These are phyloP conservation scores for Ochotona princeps DNA, from an alignment of 2,113 vertebrate species.

Conservation along the genomic window DNA sequence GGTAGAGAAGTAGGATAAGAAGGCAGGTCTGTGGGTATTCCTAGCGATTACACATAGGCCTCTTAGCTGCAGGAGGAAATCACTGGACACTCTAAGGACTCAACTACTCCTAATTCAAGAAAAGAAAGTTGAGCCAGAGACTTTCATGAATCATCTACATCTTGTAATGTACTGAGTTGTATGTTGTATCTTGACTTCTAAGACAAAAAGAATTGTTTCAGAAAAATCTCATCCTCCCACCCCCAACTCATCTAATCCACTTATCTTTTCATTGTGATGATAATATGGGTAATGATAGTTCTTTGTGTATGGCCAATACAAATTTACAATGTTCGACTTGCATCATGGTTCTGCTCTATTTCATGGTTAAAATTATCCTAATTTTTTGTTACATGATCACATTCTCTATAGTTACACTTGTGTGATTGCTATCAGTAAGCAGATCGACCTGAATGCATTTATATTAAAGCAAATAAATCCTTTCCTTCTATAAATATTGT, in stretches of 20 bases:
- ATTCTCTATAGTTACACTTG: background rate
- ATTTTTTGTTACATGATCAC: background rate
- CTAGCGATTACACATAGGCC: background rate
- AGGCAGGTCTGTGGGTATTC: background rate
- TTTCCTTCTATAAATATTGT: background rate
- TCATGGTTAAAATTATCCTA: background rate
- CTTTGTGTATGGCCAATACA: background rate
- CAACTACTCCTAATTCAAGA: background rate
- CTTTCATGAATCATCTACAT: background rate
- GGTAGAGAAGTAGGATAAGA: background rate
- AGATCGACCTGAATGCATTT: background rate
- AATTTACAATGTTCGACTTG: background rate
- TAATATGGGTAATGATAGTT: background rate
- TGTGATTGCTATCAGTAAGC: background rate
- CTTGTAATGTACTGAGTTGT: background rate
- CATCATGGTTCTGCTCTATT: background rate
- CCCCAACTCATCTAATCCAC: background rate
- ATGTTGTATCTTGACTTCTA: background rate
- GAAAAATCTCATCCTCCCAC: background rate
- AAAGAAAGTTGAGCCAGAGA: background rate
- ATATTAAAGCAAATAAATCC: background rate
- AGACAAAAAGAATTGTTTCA: background rate
- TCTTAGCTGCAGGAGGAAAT: background rate
- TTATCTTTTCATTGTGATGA: background rate
- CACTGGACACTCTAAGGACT: background rate